These are phyloP conservation scores for Crotalus horridus DNA, from an alignment of 2,113 vertebrate genomes.

Conservation along the genomic window DNA sequence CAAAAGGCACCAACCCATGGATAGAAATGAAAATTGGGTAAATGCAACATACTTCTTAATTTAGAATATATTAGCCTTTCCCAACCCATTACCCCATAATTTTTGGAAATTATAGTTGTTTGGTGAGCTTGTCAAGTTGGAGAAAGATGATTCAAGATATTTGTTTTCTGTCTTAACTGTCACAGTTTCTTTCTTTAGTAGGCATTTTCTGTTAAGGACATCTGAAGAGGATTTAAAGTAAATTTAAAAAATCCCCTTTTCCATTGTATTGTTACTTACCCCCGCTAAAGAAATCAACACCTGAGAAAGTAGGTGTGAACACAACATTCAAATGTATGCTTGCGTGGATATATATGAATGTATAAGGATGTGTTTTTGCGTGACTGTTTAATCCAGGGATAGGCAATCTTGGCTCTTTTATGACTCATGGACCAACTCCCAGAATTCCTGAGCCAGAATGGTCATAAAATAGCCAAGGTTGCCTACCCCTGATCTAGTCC, in stretches of 20 bases:
- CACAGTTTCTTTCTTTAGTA: background rate
- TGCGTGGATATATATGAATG: background rate
- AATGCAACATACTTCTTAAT: background rate
- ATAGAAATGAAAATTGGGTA: background rate
- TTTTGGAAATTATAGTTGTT: background rate
- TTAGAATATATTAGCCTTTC: background rate
- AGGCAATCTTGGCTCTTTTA: too few relatives aligned
- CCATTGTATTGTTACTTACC: background rate
- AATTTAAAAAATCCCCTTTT: background rate
- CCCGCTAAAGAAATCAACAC: background rate
- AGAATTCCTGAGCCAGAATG: too few relatives aligned
- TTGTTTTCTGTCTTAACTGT: background rate
- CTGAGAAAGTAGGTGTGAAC: background rate
- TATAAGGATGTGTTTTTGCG: background rate
- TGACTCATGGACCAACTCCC: too few relatives aligned
- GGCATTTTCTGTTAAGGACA: background rate
- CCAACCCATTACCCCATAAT: background rate
- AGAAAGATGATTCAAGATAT: background rate
- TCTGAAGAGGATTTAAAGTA: background rate
- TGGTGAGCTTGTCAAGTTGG: background rate
- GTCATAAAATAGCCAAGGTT: too few relatives aligned
- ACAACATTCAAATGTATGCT: background rate
- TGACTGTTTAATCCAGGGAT: background rate
- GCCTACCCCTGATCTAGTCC: background rate
- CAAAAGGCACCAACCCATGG: background rate